These are phyloP conservation scores for Acrossocheilus fasciatus DNA, from an alignment of 2,797 vertebrate species.

Conservation along the genomic window DNA sequence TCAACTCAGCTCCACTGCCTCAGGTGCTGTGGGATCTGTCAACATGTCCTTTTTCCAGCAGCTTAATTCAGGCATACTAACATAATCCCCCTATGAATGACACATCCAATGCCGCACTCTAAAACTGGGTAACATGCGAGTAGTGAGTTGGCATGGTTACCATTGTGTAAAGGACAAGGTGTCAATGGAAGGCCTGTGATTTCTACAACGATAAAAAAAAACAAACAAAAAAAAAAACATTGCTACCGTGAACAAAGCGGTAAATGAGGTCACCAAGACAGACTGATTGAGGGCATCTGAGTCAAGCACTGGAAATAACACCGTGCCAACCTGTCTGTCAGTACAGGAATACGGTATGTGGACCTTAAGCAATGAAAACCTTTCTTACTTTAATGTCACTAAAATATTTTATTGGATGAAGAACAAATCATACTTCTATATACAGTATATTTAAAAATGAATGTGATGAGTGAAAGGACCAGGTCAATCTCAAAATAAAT, in stretches of 20 bases:
- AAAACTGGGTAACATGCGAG: constrained; percentile 55
- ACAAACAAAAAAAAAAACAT: not conserved
- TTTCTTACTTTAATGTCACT: not conserved
- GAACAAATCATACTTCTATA: not conserved
- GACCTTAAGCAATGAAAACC: not conserved
- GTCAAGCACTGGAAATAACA: constrained; percentile 10
- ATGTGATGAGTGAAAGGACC: not conserved
- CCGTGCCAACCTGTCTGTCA: not conserved
- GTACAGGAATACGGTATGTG: not conserved
- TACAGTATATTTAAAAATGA: not conserved
- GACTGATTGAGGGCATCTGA: constrained; percentile 43
- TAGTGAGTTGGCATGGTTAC: constrained; percentile 53
- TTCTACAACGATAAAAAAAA: constrained; percentile 36
- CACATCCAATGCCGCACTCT: constrained; percentile 66
- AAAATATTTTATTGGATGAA: not conserved
- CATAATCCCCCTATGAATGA: constrained; percentile 72
- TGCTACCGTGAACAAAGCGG: not conserved
- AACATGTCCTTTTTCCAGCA: constrained; percentile 65
- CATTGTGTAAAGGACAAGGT: constrained; percentile 35
- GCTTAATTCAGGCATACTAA: constrained; percentile 47
- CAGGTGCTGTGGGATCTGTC: constrained; percentile 68
- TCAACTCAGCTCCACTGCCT: constrained; percentile 51
- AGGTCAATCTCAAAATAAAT: not conserved
- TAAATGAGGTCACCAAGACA: constrained; percentile 44
- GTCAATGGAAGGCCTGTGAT: constrained; percentile 10